Evolutionary conservation across 2,797 vertebrate species (phyloP), one percentile per base, ranked within the genome.

Genomic region (Hydrocynus forskahlii): DNA sequence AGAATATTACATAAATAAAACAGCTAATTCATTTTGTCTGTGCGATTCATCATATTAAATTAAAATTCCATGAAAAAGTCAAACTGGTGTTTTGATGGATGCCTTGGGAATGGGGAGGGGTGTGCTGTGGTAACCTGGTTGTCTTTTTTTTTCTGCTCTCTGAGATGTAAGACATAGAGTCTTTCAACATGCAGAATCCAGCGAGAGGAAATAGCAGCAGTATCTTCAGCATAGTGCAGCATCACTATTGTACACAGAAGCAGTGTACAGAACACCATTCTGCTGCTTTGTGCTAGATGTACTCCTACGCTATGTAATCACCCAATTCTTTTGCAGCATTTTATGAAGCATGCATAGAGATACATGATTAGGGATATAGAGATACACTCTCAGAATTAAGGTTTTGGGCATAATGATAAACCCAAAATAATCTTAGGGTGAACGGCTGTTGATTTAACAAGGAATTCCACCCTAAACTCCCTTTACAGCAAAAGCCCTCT

Each of bases 1-100:
- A 52, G 69, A 52, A 25, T 35, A 71, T 54, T 52, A 52, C 69
- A 71, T 50, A 71, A 71, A 71, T 71, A 71, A 71, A 71, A 71
- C 69, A 71, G 50, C 21, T 52, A 19, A 43, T 50, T 69, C 23
- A 52, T 52, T 71, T 71, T 71, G 69, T 52, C 48, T 71, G 4
- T 71, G 45, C 45, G 45, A 48, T 70, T 25, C 68, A 48, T 70
- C 68, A 50, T 70, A 52, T 70, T 70, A 25, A 70, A 70, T 70
- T 50, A 70, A 70, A 70, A 48, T 45, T 70, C 68, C 40, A 45
- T 52, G 68, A 70, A 70, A 70, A 70, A 71, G 48, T 52, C 21
- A 52, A 71, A 71, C 54, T 43, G 50, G 48, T 52, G 45, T 54
- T 54, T 52, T 52, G 50, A 29, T 55, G 29, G 52, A 72, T 72